These are phyloP conservation scores for Habropoda laboriosa DNA, from an alignment of 1,140 invertebrate genomes.

Conservation along the genomic window DNA sequence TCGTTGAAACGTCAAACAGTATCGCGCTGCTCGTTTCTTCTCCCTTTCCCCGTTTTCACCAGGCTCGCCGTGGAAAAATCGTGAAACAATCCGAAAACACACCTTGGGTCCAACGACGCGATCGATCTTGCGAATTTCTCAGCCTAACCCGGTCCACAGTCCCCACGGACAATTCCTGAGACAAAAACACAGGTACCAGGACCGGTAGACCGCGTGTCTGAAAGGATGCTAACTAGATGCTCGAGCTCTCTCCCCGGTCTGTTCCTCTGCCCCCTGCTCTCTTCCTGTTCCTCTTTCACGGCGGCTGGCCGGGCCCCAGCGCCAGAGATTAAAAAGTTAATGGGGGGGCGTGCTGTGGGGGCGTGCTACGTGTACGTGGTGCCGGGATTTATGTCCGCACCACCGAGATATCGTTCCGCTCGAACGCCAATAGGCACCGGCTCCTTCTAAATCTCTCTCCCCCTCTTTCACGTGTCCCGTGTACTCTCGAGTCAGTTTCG, in stretches of 20 bases:
- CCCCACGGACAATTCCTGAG: slow-evolving; percentile 13
- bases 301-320: slow-evolving; percentile 49
- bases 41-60: too few relatives aligned
- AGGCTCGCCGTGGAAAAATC: too few relatives aligned
- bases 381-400: slow-evolving; percentile 77
- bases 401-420: slow-evolving; percentile 73
- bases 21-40: not conserved
- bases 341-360: slow-evolving; percentile 76
- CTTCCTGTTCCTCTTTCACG: slow-evolving; percentile 45
- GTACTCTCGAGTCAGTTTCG: slow-evolving; percentile 17
- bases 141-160: too few relatives aligned
- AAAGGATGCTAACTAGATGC: slow-evolving; percentile 74
- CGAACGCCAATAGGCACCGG: slow-evolving; percentile 71
- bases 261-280: slow-evolving; percentile 18
- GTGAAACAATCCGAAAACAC: too few relatives aligned
- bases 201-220: slow-evolving; percentile 72
- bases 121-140: too few relatives aligned
- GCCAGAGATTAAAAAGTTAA: slow-evolving; percentile 78
- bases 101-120: too few relatives aligned
- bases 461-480: slow-evolving; percentile 67
- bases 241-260: too few relatives aligned
- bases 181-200: slow-evolving; percentile 58
- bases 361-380: slow-evolving; percentile 76
- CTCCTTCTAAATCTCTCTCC: slow-evolving; percentile 66
- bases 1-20: too few relatives aligned